A percentile compares a stretch with the other conserved stretches of the same genome.
phyloP scores from a whole-genome alignment of 2,888 invertebrate species.

The Drosophila longiperda region DNA sequence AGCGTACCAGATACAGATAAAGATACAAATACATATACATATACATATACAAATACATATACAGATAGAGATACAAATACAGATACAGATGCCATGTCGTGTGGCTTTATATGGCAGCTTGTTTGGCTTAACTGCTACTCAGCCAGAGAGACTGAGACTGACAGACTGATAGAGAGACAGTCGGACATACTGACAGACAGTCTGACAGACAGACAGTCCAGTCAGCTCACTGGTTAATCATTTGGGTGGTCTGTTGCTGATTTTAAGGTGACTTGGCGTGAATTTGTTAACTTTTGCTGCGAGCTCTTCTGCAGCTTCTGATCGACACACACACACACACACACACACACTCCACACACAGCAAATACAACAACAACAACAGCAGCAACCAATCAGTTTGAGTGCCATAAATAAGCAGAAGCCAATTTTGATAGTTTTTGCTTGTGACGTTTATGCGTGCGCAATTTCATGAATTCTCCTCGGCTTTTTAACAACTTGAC shows the following conservation, averaged over 20 bases:
- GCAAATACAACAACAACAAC: conserved; percentile 31
- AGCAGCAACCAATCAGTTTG: conserved; percentile 52
- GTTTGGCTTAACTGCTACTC: conserved; percentile 45
- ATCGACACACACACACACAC: conserved; percentile 24
- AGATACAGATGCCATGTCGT: conserved; percentile 42
- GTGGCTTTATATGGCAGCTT: conserved; percentile 69
- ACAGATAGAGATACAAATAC: not conserved
- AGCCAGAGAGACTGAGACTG: not conserved
- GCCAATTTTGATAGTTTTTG: conserved; percentile 30
- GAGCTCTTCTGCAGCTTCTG: conserved; percentile 60
- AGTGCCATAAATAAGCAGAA: conserved; percentile 57
- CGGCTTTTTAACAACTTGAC: not conserved
- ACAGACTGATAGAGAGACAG: not conserved
- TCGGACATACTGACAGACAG: not conserved
- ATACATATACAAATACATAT: not conserved
- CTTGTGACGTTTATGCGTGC: conserved; percentile 37
- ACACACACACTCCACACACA: conserved; percentile 10
- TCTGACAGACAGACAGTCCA: conserved; percentile 3
- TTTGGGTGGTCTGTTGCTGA: conserved; percentile 82
- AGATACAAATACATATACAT: not conserved
- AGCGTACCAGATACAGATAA: not conserved
- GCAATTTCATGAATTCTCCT: not conserved
- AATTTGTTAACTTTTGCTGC: conserved; percentile 84
- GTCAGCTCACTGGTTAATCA: conserved; percentile 46
- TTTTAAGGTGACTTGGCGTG: conserved; percentile 82